phyloP scores from a whole-genome alignment of 2,113 vertebrate genomes.

The Ovis canadensis region DNA sequence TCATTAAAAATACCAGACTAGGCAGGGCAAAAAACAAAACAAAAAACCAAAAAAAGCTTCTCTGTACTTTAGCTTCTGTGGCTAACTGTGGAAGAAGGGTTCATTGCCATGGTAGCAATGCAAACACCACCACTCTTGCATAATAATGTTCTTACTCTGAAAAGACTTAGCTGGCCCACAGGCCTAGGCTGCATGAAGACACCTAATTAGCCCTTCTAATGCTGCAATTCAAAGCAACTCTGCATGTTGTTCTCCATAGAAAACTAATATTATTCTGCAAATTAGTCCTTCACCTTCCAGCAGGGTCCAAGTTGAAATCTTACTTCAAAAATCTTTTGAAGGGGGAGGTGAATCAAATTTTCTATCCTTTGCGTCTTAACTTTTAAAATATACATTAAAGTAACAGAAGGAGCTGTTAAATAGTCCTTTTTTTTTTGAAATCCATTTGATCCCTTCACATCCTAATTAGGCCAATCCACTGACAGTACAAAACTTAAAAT shows the following conservation, averaged over 20 bases:
- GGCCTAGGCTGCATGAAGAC: background rate
- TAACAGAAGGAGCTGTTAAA: constrained; percentile 3
- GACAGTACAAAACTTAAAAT: constrained; percentile 32
- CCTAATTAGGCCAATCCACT: constrained; percentile 43
- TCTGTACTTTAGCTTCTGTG: background rate
- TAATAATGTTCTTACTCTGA: background rate
- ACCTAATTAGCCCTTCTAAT: background rate
- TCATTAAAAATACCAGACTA: background rate
- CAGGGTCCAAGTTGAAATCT: background rate
- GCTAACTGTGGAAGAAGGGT: background rate
- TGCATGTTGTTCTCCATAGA: background rate
- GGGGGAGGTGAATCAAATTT: background rate
- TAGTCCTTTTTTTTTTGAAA: background rate
- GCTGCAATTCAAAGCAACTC: background rate
- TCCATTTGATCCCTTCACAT: background rate
- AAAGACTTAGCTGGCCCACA: background rate
- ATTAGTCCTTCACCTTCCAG: background rate
- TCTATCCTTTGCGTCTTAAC: background rate
- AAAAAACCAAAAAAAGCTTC: background rate
- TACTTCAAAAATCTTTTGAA: background rate
- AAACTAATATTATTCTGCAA: background rate
- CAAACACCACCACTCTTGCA: background rate
- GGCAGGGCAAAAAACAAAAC: background rate
- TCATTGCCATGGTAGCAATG: background rate
- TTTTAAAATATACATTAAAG: constrained; percentile 24